Conservation (phyloP, 2,888 invertebrate species). For the Frankliniella intonsa region DNA sequence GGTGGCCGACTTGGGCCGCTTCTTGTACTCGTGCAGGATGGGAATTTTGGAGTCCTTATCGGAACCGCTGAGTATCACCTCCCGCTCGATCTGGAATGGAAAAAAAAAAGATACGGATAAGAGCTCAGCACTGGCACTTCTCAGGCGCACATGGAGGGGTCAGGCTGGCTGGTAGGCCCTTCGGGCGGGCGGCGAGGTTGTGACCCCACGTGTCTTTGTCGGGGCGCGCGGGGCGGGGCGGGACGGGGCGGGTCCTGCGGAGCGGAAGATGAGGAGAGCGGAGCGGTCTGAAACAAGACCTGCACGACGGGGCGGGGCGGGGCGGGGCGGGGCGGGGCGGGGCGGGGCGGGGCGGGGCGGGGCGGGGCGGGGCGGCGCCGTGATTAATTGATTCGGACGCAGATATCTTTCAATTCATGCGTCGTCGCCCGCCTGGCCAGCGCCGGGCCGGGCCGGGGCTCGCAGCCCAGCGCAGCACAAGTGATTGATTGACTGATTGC, state of each 20-base stretch:
- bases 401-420: slow-evolving; percentile 19
- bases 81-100: slow-evolving; percentile 65
- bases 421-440: background rate
- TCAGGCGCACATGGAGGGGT: no score
- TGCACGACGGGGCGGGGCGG: background rate
- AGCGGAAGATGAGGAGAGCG: background rate
- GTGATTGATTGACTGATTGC: slow-evolving; percentile 24
- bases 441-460: background rate
- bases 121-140: background rate
- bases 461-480: no score
- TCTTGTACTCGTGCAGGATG: slow-evolving; percentile 68
- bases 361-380: background rate
- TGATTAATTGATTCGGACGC: slow-evolving; percentile 22
- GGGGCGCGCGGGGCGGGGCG: background rate
- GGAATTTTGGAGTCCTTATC: slow-evolving; percentile 76
- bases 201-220: no score
- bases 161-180: no score
- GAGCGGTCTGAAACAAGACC: background rate
- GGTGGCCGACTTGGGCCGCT: slow-evolving; percentile 51
- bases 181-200: no score
- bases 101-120: slow-evolving; percentile 33
- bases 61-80: slow-evolving; percentile 66
- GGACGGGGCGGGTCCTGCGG: background rate
- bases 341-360: no score
- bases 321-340: background rate